These are phyloP conservation scores for Hoplostethus atlanticus DNA, from an alignment of 2,797 vertebrate genomes.

Conservation along the genomic window DNA sequence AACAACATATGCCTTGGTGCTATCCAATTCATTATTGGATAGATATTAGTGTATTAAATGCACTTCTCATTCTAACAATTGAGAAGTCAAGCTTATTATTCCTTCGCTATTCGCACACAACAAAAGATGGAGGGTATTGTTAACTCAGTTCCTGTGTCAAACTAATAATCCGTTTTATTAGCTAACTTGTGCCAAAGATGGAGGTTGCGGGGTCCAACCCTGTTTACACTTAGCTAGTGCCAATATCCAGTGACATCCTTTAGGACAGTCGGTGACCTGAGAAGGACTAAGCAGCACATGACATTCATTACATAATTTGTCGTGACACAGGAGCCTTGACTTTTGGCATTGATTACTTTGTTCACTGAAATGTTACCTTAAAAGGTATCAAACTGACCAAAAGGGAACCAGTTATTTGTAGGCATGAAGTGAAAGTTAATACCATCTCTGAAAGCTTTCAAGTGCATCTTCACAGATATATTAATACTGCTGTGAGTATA, in stretches of 20 bases:
- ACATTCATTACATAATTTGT: conserved; percentile 70
- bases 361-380: conserved; percentile 52
- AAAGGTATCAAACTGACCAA: conserved; percentile 50
- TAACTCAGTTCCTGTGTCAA: conserved; percentile 37
- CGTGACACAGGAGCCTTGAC: conserved; percentile 45
- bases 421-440: not conserved
- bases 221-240: conserved; percentile 59
- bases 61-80: too few species aligned
- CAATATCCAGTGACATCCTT: conserved; percentile 69
- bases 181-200: conserved; percentile 34
- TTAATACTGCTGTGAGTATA: not conserved
- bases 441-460: not conserved
- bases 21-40: too few species aligned
- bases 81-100: too few species aligned
- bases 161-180: conserved; percentile 52
- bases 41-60: too few species aligned
- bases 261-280: conserved; percentile 67
- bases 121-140: too few species aligned
- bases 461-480: not conserved
- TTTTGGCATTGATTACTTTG: conserved; percentile 61
- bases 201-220: conserved; percentile 53
- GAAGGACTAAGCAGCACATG: conserved; percentile 57
- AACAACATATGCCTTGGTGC: too few species aligned
- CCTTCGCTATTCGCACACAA: too few species aligned
- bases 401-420: conserved; percentile 24